Evolutionary conservation across 2,113 vertebrate genomes (phyloP).

Genomic region (Aldabrachelys gigantea): DNA sequence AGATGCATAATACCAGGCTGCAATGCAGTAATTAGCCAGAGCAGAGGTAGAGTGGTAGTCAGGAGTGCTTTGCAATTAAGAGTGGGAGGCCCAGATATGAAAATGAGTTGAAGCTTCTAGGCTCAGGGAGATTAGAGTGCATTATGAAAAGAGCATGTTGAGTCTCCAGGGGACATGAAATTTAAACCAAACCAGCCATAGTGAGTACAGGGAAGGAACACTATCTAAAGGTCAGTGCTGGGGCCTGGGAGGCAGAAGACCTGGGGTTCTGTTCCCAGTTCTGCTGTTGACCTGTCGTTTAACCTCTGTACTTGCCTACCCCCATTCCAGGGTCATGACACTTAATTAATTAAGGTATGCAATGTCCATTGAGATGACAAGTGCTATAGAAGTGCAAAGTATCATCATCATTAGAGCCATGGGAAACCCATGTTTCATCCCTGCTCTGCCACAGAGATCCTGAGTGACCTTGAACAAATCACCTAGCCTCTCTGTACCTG

Average conservation of each 20-base stretch:
- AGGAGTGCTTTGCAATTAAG: conserved; percentile 52
- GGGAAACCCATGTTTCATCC: background rate
- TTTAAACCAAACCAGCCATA: conserved; percentile 42
- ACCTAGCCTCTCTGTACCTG: background rate
- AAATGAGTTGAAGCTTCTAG: conserved; percentile 66
- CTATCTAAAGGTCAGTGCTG: conserved; percentile 44
- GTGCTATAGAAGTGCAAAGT: conserved; percentile 43
- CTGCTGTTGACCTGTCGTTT: background rate
- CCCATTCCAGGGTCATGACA: background rate
- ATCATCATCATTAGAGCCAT: background rate
- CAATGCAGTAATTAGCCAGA: conserved; percentile 54
- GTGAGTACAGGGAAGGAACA: conserved; percentile 32
- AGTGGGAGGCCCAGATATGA: conserved; percentile 68
- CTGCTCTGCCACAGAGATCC: background rate
- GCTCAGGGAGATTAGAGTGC: conserved; percentile 58
- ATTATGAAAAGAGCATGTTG: conserved; percentile 61
- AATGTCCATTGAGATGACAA: conserved; percentile 13
- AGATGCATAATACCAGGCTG: conserved; percentile 52
- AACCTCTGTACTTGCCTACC: background rate
- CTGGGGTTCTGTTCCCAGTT: conserved; percentile 21
- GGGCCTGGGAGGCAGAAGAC: background rate
- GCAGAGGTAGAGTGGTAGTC: conserved; percentile 65
- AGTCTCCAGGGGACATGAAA: conserved; percentile 26
- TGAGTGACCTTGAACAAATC: background rate
- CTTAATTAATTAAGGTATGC: conserved; percentile 55